A percentile compares a stretch with the other conserved stretches of the same genome.
Conservation (phyloP, 2,888 invertebrate genomes). For the Tipula unca region DNA sequence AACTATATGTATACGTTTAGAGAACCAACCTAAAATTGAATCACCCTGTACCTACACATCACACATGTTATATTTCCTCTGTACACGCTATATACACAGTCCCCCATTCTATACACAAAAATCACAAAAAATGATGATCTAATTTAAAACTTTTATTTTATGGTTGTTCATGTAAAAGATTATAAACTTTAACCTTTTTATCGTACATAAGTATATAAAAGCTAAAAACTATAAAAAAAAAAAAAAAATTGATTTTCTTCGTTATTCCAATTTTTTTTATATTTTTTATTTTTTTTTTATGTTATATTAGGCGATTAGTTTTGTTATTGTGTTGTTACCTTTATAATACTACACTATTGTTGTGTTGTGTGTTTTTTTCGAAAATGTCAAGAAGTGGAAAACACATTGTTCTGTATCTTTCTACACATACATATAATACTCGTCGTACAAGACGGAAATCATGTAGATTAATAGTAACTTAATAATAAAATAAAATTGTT, state of each 20-base stretch:
- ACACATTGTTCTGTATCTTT: not conserved
- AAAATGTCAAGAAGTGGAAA: not conserved
- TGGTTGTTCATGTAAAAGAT: not conserved
- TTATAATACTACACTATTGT: not conserved
- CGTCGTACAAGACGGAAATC: not conserved
- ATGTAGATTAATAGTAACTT: not conserved
- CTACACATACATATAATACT: not conserved
- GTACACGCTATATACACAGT: not conserved
- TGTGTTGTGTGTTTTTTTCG: not conserved
- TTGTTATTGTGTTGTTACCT: not conserved
- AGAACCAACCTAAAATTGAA: not conserved
- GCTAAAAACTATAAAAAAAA: not conserved
- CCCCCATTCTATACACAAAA: not conserved
- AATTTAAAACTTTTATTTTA: conserved; percentile 14
- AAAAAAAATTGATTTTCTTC: conserved; percentile 9
- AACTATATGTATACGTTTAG: too few species aligned
- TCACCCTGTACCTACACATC: not conserved
- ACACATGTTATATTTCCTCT: not conserved
- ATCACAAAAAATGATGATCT: not conserved
- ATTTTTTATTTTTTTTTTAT: too few species aligned
- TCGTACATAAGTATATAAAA: not conserved
- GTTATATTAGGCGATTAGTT: not conserved
- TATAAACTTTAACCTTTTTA: not conserved
- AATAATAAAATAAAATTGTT: not conserved
- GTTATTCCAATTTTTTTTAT: not conserved